Conservation (phyloP, 2,888 invertebrate genomes). For the Malthinus flaveolus region DNA sequence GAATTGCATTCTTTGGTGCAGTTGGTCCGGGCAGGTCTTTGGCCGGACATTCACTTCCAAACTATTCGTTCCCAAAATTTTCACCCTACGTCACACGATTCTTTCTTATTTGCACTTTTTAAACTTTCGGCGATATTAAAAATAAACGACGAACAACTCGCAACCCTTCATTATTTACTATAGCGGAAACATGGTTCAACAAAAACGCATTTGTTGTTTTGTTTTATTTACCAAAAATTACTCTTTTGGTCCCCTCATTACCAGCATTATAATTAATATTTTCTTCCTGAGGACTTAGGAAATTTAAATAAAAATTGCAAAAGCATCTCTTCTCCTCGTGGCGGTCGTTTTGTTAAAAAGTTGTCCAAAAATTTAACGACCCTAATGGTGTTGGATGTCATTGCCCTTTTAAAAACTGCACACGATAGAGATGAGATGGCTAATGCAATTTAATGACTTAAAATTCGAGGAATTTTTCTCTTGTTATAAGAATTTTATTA, state of each 20-base stretch:
- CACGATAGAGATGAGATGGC: constrained; percentile 28
- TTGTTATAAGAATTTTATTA: too few relatives aligned
- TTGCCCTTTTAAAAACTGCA: constrained; percentile 25
- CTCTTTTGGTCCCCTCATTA: too few relatives aligned
- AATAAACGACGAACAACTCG: constrained; percentile 7
- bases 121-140: neutral
- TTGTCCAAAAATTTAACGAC: constrained; percentile 49
- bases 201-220: constrained; percentile 17
- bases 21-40: constrained; percentile 48
- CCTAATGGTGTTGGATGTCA: constrained; percentile 36
- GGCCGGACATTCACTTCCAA: constrained; percentile 53
- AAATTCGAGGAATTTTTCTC: too few relatives aligned
- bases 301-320: neutral
- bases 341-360: constrained; percentile 45
- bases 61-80: constrained; percentile 34
- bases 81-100: constrained; percentile 30
- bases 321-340: constrained; percentile 4
- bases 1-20: constrained; percentile 38
- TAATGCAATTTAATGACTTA: constrained; percentile 26
- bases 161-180: constrained; percentile 23
- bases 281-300: neutral
- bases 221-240: neutral
- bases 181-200: constrained; percentile 27
- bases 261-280: too few relatives aligned
- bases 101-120: constrained; percentile 16